Percentiles rank a stretch among this genome's conserved stretches.
These are phyloP conservation scores for Ylistrum balloti DNA, from an alignment of 1,140 invertebrate genomes.

Conservation along the genomic window DNA sequence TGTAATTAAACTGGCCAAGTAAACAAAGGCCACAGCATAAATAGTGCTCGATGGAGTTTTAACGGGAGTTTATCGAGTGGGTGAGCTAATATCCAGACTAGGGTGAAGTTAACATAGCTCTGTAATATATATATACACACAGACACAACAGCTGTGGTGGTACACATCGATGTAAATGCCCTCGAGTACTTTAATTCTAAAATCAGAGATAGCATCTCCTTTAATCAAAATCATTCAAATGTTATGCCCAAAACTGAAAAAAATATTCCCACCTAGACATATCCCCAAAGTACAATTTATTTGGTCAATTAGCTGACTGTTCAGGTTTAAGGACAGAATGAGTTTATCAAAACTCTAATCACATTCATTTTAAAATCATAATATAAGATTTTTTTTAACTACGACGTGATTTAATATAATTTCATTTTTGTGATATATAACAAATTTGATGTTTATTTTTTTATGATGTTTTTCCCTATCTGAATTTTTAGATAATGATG, in stretches of 20 bases:
- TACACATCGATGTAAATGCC: background rate
- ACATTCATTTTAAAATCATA: background rate
- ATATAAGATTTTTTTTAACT: background rate
- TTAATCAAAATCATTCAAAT: background rate
- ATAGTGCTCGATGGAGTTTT: background rate
- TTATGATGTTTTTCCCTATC: no score
- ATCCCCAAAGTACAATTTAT: background rate
- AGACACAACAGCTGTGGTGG: background rate
- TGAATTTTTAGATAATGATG: background rate
- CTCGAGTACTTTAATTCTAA: background rate
- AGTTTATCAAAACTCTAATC: background rate
- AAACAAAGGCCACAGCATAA: background rate
- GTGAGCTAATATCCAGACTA: background rate
- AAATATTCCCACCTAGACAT: background rate
- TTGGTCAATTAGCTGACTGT: background rate
- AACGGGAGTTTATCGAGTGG: background rate
- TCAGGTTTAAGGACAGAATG: background rate
- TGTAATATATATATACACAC: background rate
- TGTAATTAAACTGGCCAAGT: constrained; percentile 34
- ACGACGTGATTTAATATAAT: no score
- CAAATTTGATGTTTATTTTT: background rate
- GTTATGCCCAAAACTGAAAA: background rate
- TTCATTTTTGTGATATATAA: background rate
- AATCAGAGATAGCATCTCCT: constrained; percentile 27
- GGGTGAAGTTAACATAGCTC: background rate